Evolutionary conservation across 1,140 invertebrate species (phyloP), one percentile per base, ranked within the genome.

Genomic region (Brachystomella parvula): DNA sequence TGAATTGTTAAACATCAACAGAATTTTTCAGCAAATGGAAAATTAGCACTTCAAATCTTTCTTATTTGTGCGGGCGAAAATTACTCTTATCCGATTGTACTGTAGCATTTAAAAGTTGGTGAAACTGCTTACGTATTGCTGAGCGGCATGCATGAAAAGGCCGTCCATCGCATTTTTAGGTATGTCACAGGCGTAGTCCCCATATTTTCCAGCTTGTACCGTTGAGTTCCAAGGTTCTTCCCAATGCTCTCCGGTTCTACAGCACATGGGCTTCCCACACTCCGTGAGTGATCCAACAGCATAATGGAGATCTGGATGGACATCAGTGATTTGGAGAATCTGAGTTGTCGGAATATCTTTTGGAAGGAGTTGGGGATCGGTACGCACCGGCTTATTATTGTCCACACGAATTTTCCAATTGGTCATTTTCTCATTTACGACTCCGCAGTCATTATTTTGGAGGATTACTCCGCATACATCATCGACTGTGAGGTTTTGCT

Each of bases 281-380:
- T 68, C 81, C 82, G 47, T 79, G 76, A 75, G 69, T 49, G 76
- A 76, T 28, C 80, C 81, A 67, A 75, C 76, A 24, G 67, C 64
- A 68, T 82, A 82, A 3, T 79, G 74, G 19, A 78, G 76, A 76
- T 82, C 81, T 35, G 76, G 78, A 71, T 82, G 81, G 21, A 80
- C 78, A 68, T 82, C 81, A 9, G 80, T 78, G 30, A 82, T 44
- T 28, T 82, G 81, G 30, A 82, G 70, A 30, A 82, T 76, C 72
- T 80, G 79, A n/a, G 74, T 76, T 15, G 77, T 76, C 12, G 77
- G 75, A 19, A 68, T 66, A 59, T 69, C 73, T 3, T 28, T 64
- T 35, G 53, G 21, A 15, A 32, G 19, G n/a, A 49, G 39, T 6
- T 24, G 17, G 31, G 47, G 68, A 2, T 33, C 53, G 9, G 47